Percentiles rank a stretch among this genome's conserved stretches.
Evolutionary conservation across 2,888 invertebrate species (phyloP).

Genomic region (Kryphioiulus occultus): DNA sequence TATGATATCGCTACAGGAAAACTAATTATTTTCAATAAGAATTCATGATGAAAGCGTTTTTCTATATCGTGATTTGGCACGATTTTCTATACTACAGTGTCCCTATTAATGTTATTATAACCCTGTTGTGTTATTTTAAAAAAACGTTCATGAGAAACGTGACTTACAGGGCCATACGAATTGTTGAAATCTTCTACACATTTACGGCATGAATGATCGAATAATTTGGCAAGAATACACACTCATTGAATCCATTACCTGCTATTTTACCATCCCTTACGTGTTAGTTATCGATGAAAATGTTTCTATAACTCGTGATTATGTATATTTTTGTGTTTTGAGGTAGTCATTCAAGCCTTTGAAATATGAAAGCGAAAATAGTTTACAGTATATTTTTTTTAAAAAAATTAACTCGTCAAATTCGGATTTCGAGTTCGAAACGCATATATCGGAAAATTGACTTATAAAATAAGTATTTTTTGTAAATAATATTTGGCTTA

Average conservation of each 20-base stretch:
- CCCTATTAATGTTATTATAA: neutral
- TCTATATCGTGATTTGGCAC: neutral
- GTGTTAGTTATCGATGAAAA: neutral
- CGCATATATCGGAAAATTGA: no score
- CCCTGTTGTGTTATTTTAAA: neutral
- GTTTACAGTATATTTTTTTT: no score
- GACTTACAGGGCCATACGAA: neutral
- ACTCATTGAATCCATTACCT: neutral
- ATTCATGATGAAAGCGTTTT: constrained; percentile 1
- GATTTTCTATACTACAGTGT: neutral
- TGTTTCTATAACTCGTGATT: neutral
- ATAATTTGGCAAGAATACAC: neutral
- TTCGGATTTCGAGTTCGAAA: no score
- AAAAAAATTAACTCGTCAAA: no score
- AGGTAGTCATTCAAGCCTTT: no score
- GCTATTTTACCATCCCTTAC: neutral
- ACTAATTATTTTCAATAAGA: constrained; percentile 32
- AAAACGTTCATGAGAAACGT: neutral
- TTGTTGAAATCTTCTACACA: neutral
- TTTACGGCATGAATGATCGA: neutral
- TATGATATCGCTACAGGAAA: constrained; percentile 6
- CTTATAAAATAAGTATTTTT: no score
- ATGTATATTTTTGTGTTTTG: no score
- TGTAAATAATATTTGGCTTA: no score
- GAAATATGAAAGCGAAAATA: no score